Evolutionary conservation across 2,888 invertebrate genomes (phyloP).

Genomic region (Hypsopygia costalis): DNA sequence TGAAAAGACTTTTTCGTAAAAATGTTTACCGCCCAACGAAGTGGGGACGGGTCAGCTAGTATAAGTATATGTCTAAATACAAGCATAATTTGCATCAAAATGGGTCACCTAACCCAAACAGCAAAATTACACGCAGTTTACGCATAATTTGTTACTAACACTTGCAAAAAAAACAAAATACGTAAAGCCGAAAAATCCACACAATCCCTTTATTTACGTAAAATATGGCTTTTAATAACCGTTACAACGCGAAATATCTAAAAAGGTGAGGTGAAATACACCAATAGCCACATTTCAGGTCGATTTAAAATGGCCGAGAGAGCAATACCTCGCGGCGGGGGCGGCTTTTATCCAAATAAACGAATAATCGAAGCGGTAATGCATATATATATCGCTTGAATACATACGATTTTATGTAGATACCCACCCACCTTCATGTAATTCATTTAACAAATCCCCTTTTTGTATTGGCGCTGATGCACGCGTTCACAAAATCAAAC

Average conservation of each 20-base stretch:
- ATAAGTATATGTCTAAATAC: no score
- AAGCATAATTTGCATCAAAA: no score
- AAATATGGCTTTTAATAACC: background rate
- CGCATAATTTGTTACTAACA: background rate
- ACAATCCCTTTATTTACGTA: background rate
- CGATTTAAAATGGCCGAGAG: background rate
- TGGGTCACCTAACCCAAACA: no score
- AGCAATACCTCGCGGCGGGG: background rate
- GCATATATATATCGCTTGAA: background rate
- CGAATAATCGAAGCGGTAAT: slow-evolving; percentile 14
- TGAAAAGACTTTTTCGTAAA: no score
- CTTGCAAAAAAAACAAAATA: background rate
- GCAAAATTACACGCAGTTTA: no score
- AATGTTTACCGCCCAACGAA: no score
- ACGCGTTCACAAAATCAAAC: slow-evolving; percentile 19
- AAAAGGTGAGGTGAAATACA: background rate
- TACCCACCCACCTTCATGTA: no score
- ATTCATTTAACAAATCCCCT: slow-evolving; percentile 33
- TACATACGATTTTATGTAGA: slow-evolving; percentile 7
- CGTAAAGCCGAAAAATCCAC: background rate
- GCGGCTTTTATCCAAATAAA: slow-evolving; percentile 3
- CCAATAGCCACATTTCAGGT: background rate
- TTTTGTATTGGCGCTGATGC: slow-evolving; percentile 16
- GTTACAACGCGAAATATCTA: slow-evolving; percentile 1
- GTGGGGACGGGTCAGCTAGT: no score